phyloP scores from a whole-genome alignment of 2,113 vertebrate genomes.

The Pterocles burchelli region DNA sequence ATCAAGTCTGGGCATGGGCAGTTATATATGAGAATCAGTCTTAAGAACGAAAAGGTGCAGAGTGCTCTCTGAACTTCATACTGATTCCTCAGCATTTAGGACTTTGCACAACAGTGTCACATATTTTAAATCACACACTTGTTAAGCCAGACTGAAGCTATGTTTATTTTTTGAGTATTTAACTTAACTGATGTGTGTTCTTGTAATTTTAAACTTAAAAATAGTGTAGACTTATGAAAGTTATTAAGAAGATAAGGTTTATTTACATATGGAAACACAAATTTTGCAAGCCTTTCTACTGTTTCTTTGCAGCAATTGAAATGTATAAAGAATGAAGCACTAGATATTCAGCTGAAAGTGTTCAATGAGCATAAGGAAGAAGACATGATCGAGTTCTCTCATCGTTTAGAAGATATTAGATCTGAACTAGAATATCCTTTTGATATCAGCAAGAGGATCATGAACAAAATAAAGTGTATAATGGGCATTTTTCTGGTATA shows the following conservation, averaged over 20 bases:
- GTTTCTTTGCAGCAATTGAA: conserved; percentile 73
- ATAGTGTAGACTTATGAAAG: not conserved
- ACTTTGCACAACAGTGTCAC: not conserved
- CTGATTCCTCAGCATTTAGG: not conserved
- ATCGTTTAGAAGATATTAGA: conserved; percentile 92
- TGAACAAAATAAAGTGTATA: not conserved
- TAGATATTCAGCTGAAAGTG: conserved; percentile 97
- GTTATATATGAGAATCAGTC: conserved; percentile 9
- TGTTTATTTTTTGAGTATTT: not conserved
- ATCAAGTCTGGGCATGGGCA: not conserved
- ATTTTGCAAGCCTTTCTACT: not conserved
- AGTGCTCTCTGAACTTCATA: conserved; percentile 5
- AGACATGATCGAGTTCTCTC: conserved; percentile 94
- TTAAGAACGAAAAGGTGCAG: conserved; percentile 37
- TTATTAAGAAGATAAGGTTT: not conserved
- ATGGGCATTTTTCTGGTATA: not conserved
- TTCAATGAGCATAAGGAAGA: conserved; percentile 97
- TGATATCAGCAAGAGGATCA: not conserved
- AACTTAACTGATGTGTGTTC: not conserved
- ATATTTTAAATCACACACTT: not conserved
- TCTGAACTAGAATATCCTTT: conserved; percentile 98
- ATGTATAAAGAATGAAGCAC: conserved; percentile 86
- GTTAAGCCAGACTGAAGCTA: not conserved
- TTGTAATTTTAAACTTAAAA: not conserved
- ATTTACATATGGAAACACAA: not conserved